These are phyloP conservation scores for Limnephilus rhombicus DNA, from an alignment of 2,888 invertebrate genomes.

Conservation along the genomic window DNA sequence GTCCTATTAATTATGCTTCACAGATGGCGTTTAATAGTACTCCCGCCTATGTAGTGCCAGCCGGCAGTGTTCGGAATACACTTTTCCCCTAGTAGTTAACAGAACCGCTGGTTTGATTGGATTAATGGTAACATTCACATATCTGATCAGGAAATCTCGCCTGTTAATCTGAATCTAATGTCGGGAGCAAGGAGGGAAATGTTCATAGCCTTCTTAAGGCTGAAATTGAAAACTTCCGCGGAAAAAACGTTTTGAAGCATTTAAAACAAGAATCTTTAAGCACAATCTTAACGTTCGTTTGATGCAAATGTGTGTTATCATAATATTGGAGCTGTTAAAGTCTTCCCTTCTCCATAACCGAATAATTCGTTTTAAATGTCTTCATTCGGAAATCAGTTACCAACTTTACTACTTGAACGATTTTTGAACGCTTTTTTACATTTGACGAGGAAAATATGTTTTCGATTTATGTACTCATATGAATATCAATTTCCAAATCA, in stretches of 20 bases:
- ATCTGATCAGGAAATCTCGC: slow-evolving; percentile 13
- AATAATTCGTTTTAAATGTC: slow-evolving; percentile 4
- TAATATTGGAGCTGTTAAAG: neutral
- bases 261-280: slow-evolving; percentile 14
- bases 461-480: neutral
- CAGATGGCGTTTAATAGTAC: neutral
- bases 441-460: neutral
- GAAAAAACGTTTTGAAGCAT: slow-evolving; percentile 19
- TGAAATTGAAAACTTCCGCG: slow-evolving; percentile 25
- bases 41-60: neutral
- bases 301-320: slow-evolving; percentile 17
- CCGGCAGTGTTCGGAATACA: neutral
- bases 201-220: neutral
- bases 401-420: neutral
- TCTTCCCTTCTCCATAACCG: neutral
- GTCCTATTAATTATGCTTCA: neutral
- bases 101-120: neutral
- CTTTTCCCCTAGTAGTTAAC: neutral
- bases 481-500: neutral
- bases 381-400: neutral
- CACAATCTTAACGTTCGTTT: slow-evolving; percentile 6
- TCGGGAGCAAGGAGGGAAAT: slow-evolving; percentile 11
- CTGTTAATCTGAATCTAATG: slow-evolving; percentile 23
- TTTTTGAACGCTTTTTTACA: neutral
- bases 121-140: slow-evolving; percentile 25